phyloP scores from a whole-genome alignment of 2,113 vertebrate species.

The Hypocryptadius cinnamomeus region DNA sequence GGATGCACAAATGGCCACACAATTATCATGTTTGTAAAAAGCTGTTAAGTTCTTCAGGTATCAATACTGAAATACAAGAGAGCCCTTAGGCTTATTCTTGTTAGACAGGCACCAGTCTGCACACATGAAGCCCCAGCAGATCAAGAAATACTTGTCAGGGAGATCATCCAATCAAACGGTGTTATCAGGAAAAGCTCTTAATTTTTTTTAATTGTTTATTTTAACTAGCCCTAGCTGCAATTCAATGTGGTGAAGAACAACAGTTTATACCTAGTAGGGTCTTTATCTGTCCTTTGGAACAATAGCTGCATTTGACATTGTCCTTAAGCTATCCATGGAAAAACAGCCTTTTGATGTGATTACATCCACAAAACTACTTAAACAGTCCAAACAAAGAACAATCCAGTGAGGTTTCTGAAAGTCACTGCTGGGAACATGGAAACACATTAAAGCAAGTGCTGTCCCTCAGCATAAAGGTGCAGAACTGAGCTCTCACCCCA shows the following conservation, averaged over 20 bases:
- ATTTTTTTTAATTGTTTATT: neutral
- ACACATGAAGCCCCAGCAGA: neutral
- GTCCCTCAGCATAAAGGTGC: neutral
- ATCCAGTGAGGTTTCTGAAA: neutral
- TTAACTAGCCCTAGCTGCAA: neutral
- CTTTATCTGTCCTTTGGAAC: neutral
- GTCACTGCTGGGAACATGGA: neutral
- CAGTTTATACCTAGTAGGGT: neutral
- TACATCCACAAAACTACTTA: neutral
- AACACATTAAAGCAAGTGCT: neutral
- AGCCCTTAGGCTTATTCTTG: neutral
- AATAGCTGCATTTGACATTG: neutral
- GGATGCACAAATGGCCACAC: neutral
- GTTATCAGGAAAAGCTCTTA: neutral
- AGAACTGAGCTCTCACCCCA: neutral
- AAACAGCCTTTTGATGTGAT: neutral
- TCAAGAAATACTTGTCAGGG: conserved; percentile 22
- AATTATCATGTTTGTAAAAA: neutral
- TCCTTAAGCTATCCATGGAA: neutral
- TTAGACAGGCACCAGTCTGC: neutral
- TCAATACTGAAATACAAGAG: neutral
- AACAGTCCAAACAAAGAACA: neutral
- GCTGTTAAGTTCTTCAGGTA: neutral
- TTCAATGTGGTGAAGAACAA: neutral
- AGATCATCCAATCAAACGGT: neutral